phyloP scores from a whole-genome alignment of 2,113 vertebrate genomes.

The Saccopteryx bilineata region DNA sequence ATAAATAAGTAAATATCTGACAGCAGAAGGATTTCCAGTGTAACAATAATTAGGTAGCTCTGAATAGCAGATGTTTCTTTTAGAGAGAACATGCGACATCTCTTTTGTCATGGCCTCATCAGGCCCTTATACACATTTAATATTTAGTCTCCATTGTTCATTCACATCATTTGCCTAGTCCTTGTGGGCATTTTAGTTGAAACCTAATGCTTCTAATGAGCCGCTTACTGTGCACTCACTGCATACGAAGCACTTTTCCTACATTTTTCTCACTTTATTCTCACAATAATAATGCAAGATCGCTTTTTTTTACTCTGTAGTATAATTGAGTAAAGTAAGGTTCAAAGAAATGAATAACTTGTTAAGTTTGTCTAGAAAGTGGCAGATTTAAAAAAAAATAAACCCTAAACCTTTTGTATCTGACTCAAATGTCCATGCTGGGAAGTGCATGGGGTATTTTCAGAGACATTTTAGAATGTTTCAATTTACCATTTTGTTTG shows the following conservation, averaged over 20 bases:
- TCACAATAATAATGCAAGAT: constrained; percentile 7
- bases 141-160: not conserved
- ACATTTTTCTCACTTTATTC: not conserved
- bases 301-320: constrained; percentile 9
- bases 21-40: not conserved
- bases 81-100: not conserved
- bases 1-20: not conserved
- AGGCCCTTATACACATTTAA: not conserved
- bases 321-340: not conserved
- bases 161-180: not conserved
- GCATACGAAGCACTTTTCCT: not conserved
- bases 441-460: not conserved
- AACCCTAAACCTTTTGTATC: not conserved
- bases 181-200: not conserved
- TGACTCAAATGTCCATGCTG: not conserved
- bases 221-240: not conserved
- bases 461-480: not conserved
- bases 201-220: not conserved
- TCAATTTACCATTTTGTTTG: not conserved
- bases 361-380: not conserved
- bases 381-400: not conserved
- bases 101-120: not conserved
- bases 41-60: not conserved
- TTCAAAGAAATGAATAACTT: not conserved
- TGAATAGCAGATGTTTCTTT: not conserved